Conservation (phyloP, 2,888 invertebrate species). For the Thalpophila matura region DNA sequence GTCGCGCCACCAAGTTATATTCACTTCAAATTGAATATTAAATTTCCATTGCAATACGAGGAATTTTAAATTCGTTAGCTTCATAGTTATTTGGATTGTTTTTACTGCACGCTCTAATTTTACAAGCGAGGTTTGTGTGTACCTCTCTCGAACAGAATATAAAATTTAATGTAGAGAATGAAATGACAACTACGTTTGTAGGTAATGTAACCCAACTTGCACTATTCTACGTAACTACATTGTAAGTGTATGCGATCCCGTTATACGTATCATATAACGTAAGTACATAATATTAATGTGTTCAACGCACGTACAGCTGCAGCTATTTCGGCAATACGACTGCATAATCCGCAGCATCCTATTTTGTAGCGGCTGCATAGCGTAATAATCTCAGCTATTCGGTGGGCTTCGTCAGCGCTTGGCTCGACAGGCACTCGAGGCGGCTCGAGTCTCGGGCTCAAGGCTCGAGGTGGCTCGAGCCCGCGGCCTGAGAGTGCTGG, state of each 20-base stretch:
- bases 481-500: slow-evolving; percentile 84
- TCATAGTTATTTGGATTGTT: slow-evolving; percentile 58
- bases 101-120: slow-evolving; percentile 47
- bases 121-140: slow-evolving; percentile 23
- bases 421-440: slow-evolving; percentile 84
- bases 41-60: slow-evolving; percentile 71
- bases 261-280: slow-evolving; percentile 14
- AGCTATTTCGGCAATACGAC: slow-evolving; percentile 64
- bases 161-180: slow-evolving; percentile 6
- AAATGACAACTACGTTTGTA: neutral
- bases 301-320: slow-evolving; percentile 42
- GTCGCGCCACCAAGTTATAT: slow-evolving; percentile 80
- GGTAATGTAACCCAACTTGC: neutral
- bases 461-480: slow-evolving; percentile 78
- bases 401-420: slow-evolving; percentile 86
- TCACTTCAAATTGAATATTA: slow-evolving; percentile 84
- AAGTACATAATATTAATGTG: slow-evolving; percentile 37
- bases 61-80: slow-evolving; percentile 65
- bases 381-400: slow-evolving; percentile 85
- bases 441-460: slow-evolving; percentile 75
- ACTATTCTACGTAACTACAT: slow-evolving; percentile 1
- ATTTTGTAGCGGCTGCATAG: slow-evolving; percentile 80
- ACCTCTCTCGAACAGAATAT: slow-evolving; percentile 7
- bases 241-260: slow-evolving; percentile 22
- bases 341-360: slow-evolving; percentile 78